These are phyloP conservation scores for Brachirus orientalis DNA, from an alignment of 2,113 vertebrate species.

Conservation along the genomic window DNA sequence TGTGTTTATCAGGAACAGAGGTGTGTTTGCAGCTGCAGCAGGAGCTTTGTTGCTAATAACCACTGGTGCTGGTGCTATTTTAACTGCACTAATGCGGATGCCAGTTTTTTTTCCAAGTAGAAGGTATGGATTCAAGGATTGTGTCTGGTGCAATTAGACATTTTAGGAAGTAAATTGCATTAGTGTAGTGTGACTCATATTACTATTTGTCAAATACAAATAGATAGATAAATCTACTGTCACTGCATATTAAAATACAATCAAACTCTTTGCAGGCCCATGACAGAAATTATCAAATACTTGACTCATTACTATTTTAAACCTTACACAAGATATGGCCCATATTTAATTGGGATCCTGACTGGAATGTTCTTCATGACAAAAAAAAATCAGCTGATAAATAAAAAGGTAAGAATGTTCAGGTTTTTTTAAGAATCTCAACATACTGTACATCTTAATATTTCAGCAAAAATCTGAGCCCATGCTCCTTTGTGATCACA, in stretches of 20 bases:
- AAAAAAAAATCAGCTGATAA: slow-evolving; percentile 74
- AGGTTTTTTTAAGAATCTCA: not conserved
- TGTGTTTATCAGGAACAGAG: slow-evolving; percentile 74
- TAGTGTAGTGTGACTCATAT: not conserved
- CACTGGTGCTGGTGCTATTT: slow-evolving; percentile 66
- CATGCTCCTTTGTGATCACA: too few relatives aligned
- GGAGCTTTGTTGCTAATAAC: slow-evolving; percentile 75
- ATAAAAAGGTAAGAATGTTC: slow-evolving; percentile 74
- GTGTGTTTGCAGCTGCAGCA: slow-evolving; percentile 68
- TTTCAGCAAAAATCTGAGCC: not conserved
- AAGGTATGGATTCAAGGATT: slow-evolving; percentile 61
- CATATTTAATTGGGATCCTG: slow-evolving; percentile 86
- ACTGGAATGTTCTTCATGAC: slow-evolving; percentile 80
- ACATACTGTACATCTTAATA: not conserved
- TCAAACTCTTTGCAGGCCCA: slow-evolving; percentile 69
- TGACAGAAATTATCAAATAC: slow-evolving; percentile 73
- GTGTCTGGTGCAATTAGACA: not conserved
- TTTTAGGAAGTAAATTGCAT: not conserved
- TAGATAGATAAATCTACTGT: too few relatives aligned
- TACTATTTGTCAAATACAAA: too few relatives aligned
- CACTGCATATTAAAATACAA: not conserved
- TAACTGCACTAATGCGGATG: slow-evolving; percentile 78
- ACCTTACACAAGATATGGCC: slow-evolving; percentile 86
- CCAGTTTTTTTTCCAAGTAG: slow-evolving; percentile 80
- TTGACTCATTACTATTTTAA: slow-evolving; percentile 84